Evolutionary conservation across 2,113 vertebrate species (phyloP), one percentile per base, ranked within the genome.

Genomic region (Tamias sibiricus): DNA sequence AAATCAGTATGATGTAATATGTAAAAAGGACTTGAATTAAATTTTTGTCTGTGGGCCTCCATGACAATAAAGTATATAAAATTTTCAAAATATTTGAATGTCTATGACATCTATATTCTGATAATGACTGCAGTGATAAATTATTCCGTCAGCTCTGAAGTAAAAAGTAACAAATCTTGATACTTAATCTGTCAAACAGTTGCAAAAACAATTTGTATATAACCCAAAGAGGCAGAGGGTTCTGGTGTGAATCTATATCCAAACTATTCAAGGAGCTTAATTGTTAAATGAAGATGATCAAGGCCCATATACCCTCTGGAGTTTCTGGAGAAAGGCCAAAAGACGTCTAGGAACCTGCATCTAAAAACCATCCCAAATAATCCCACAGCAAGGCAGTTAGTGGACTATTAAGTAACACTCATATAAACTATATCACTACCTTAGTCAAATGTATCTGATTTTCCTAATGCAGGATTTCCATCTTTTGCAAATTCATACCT

Each of bases 81-180:
- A 90, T 88, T 90, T 37, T 87, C 40, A 49, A 94, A 94, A 80
- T 96, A 79, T 91, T 77, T 89, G 17, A 89, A 62, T 71, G 16
- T 95, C 20, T 89, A 10, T 44, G 85, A 44, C 19, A 88, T 64
- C n/a, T 71, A 8, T 88, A 47, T 91, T 93, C 52, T 94, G 64
- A 92, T 94, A 68, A 90, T 86, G 16, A 83, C 16, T 92, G 32
- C 40, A 77, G 30, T 76, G 64, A 68, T 28, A 89, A 59, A 80
- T 88, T 77, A 68, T 81, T 91, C 66, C 94, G 62, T 91, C 54
- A 86, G 5, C 47, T 84, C 68, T 74, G 42, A 88, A 85, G 37
- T 82, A 92, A 88, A 11, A 32, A 57, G 54, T 57, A 57, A 57
- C 80, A 64, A 77, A 4, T 89, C 69, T n/a, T 83, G 57, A 66